Conservation (phyloP, 2,888 invertebrate species). For the Syrista parreyssii region DNA sequence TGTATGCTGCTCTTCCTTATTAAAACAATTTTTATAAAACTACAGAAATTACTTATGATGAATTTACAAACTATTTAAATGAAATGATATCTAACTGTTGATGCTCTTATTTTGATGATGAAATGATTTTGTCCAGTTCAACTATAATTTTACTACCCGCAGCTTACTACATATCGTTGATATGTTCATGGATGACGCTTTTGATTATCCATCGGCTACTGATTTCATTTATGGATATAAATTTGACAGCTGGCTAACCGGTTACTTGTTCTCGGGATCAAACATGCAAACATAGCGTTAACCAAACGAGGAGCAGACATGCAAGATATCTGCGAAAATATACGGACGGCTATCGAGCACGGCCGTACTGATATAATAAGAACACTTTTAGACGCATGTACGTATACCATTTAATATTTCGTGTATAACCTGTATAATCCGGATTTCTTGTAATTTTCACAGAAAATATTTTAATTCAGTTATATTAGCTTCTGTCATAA, state of each 20-base stretch:
- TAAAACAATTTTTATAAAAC: background rate
- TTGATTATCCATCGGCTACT: background rate
- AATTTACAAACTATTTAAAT: background rate
- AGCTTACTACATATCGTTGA: background rate
- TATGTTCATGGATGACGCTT: background rate
- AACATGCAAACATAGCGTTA: background rate
- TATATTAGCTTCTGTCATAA: background rate
- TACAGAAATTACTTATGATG: background rate
- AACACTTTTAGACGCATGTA: conserved; percentile 69
- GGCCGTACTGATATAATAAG: conserved; percentile 71
- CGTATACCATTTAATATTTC: conserved; percentile 44
- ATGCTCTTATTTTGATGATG: background rate
- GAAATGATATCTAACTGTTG: background rate
- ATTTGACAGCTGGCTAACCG: background rate
- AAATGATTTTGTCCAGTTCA: background rate
- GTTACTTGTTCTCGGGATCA: background rate
- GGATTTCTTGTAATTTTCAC: conserved; percentile 16
- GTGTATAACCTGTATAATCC: conserved; percentile 30
- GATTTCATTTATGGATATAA: background rate
- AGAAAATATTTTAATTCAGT: conserved; percentile 8
- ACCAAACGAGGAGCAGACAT: conserved; percentile 37
- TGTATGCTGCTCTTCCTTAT: background rate
- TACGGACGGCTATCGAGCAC: conserved; percentile 69
- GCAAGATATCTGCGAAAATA: conserved; percentile 67
- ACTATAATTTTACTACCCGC: background rate